These are phyloP conservation scores for Thalpophila matura DNA, from an alignment of 2,888 invertebrate species.

Conservation along the genomic window DNA sequence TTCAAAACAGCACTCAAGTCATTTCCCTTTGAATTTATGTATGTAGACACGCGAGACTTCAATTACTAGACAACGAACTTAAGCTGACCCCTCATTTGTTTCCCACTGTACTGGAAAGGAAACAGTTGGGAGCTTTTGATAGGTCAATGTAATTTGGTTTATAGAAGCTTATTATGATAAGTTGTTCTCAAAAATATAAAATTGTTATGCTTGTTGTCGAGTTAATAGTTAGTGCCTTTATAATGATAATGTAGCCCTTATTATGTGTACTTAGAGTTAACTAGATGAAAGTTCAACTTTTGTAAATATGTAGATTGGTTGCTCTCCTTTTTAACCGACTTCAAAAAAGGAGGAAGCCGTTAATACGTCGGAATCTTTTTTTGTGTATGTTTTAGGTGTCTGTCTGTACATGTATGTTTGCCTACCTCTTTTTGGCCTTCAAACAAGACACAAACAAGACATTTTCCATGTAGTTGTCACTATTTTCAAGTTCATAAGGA, in stretches of 20 bases:
- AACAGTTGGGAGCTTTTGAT: slow-evolving; percentile 31
- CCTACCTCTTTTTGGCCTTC: too few relatives aligned
- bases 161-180: slow-evolving; percentile 26
- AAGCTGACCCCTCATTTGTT: slow-evolving; percentile 52
- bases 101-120: slow-evolving; percentile 21
- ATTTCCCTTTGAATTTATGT: slow-evolving; percentile 67
- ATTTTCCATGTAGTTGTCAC: too few relatives aligned
- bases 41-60: slow-evolving; percentile 69
- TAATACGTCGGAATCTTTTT: too few relatives aligned
- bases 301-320: background rate
- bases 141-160: slow-evolving; percentile 48
- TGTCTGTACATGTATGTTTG: too few relatives aligned
- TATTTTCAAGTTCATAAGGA: too few relatives aligned
- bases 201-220: slow-evolving; percentile 46
- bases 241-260: slow-evolving; percentile 44
- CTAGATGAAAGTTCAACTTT: slow-evolving; percentile 17
- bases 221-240: slow-evolving; percentile 38
- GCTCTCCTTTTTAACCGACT: background rate
- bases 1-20: slow-evolving; percentile 61
- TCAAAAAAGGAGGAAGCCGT: too few relatives aligned
- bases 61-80: slow-evolving; percentile 64
- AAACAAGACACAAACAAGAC: too few relatives aligned
- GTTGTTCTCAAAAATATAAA: slow-evolving; percentile 45
- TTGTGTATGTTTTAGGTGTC: too few relatives aligned
- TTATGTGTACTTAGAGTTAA: slow-evolving; percentile 43